A percentile compares a stretch with the other conserved stretches of the same genome.
These are phyloP conservation scores for Sciurus vulgaris DNA, from an alignment of 2,797 vertebrate genomes.

Conservation along the genomic window DNA sequence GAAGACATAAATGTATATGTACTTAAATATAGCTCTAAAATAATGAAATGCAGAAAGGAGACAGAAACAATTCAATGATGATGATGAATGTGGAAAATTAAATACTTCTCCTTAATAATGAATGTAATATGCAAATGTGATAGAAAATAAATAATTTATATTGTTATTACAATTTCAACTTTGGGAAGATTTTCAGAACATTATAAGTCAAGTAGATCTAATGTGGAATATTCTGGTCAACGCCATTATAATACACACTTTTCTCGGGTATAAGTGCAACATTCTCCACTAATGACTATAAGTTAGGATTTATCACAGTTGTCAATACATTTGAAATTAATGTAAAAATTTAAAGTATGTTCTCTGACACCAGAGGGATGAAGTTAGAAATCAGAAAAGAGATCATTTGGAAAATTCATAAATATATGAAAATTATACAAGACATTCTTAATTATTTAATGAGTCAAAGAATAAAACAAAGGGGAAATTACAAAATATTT, in stretches of 20 bases:
- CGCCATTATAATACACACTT: no score
- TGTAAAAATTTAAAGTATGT: background rate
- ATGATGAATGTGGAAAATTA: background rate
- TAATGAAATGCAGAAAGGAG: background rate
- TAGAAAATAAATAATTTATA: background rate
- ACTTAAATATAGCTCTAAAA: background rate
- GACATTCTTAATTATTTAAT: background rate
- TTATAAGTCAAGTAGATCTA: background rate
- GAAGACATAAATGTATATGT: background rate
- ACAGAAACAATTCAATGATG: background rate
- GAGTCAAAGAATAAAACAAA: background rate
- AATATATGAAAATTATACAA: background rate
- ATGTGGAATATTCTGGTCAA: background rate
- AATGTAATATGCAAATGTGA: background rate
- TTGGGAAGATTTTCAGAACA: background rate
- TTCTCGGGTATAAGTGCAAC: accelerated
- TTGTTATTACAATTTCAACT: background rate
- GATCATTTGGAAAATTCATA: background rate
- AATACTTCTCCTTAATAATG: background rate
- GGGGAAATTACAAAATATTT: no score
- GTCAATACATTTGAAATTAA: background rate
- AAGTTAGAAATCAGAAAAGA: background rate
- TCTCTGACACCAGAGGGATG: background rate
- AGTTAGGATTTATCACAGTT: background rate
- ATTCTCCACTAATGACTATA: background rate